Conservation (phyloP, 2,797 vertebrate species). For the Aulostomus chinensis region DNA sequence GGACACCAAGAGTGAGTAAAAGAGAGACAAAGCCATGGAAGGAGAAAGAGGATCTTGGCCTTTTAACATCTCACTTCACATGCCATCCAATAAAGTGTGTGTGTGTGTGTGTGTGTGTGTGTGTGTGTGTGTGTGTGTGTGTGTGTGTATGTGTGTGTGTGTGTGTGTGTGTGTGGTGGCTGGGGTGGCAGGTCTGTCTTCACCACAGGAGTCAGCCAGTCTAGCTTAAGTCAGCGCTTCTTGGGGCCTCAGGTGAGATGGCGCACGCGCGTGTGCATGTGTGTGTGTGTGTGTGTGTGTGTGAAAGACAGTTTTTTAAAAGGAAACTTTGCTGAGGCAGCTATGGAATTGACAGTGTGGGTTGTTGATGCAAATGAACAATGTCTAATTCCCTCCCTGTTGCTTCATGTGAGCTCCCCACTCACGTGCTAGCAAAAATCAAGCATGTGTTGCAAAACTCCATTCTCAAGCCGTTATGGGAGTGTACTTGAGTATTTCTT, state of each 20-base stretch:
- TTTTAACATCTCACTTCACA: constrained; percentile 32
- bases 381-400: too few relatives aligned
- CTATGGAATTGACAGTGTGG: too few relatives aligned
- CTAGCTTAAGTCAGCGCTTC: constrained; percentile 62
- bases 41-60: constrained; percentile 17
- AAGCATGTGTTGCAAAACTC: too few relatives aligned
- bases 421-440: too few relatives aligned
- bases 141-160: constrained; percentile 3
- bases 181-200: constrained; percentile 33
- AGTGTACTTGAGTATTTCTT: too few relatives aligned
- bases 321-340: too few relatives aligned
- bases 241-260: constrained; percentile 39
- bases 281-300: background rate
- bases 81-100: too few relatives aligned
- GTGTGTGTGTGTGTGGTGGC: background rate
- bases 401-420: too few relatives aligned
- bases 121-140: background rate
- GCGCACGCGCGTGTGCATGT: constrained; percentile 5
- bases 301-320: background rate
- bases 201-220: constrained; percentile 49
- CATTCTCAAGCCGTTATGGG: too few relatives aligned
- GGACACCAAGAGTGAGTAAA: constrained; percentile 16
- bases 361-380: too few relatives aligned
- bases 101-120: constrained; percentile 1
- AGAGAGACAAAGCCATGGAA: constrained; percentile 10